A percentile compares a stretch with the other conserved stretches of the same genome.
Evolutionary conservation across 1,140 invertebrate species (phyloP).

Genomic region (Brachionus koreanus): DNA sequence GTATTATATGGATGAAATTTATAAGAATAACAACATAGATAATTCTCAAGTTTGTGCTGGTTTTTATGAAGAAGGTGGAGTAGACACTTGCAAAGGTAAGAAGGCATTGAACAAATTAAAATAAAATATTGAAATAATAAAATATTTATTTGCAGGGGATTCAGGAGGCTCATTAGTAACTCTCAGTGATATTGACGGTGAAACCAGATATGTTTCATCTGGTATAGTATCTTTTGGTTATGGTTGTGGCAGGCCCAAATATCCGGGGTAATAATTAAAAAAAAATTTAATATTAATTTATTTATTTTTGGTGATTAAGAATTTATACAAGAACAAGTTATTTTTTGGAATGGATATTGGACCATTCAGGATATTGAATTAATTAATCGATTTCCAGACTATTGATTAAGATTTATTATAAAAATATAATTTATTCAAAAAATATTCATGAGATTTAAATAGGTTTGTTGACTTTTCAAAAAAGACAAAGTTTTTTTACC

Average conservation of each 20-base stretch:
- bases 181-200: background rate
- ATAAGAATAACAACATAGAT: background rate
- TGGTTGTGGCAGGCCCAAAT: constrained; percentile 10
- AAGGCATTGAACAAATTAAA: no score
- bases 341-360: constrained; percentile 11
- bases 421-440: no score
- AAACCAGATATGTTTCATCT: background rate
- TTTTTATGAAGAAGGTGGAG: background rate
- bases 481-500: no score
- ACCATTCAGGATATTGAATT: background rate
- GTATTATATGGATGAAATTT: background rate
- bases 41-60: constrained; percentile 18
- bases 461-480: no score
- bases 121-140: no score
- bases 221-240: constrained; percentile 37
- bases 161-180: constrained; percentile 15
- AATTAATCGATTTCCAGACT: no score
- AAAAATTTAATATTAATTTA: background rate
- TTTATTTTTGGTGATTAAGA: background rate
- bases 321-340: constrained; percentile 38
- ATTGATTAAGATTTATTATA: no score
- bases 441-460: no score
- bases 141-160: background rate
- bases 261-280: background rate
- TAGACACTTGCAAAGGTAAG: background rate